These are phyloP conservation scores for Oncorhynchus masou DNA, from an alignment of 2,113 vertebrate species.

Conservation along the genomic window DNA sequence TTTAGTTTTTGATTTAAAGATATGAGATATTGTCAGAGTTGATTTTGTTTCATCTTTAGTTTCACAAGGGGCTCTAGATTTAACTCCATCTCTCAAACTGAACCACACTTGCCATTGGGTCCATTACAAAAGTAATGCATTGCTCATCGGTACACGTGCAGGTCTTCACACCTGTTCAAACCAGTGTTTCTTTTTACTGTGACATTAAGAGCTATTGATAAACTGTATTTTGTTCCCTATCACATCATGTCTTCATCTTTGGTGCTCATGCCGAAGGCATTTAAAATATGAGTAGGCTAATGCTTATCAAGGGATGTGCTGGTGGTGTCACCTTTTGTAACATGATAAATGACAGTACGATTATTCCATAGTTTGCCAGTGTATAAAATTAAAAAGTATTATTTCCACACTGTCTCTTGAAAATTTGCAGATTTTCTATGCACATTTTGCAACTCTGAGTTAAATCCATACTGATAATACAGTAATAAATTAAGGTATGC, in stretches of 20 bases:
- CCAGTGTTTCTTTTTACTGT: neutral
- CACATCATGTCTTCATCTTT: neutral
- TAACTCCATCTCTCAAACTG: constrained; percentile 15
- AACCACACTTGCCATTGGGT: constrained; percentile 54
- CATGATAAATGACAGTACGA: neutral
- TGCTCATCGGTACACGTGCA: neutral
- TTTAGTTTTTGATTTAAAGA: constrained; percentile 88
- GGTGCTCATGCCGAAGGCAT: neutral
- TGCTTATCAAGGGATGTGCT: neutral
- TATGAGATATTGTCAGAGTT: constrained; percentile 48
- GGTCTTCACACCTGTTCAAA: constrained; percentile 6
- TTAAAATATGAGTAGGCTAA: neutral
- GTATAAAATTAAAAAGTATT: neutral
- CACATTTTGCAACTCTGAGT: neutral
- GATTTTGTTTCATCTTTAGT: constrained; percentile 72
- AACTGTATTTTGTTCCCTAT: neutral
- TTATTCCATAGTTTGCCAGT: neutral
- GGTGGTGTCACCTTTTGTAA: neutral
- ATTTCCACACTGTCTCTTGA: neutral
- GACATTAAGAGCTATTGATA: neutral
- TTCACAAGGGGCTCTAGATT: constrained; percentile 50
- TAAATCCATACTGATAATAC: neutral
- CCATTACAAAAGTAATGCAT: constrained; percentile 66
- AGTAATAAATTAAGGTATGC: neutral
- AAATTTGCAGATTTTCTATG: neutral